These are phyloP conservation scores for Rotaria socialis DNA, from an alignment of 2,888 invertebrate genomes.

Conservation along the genomic window DNA sequence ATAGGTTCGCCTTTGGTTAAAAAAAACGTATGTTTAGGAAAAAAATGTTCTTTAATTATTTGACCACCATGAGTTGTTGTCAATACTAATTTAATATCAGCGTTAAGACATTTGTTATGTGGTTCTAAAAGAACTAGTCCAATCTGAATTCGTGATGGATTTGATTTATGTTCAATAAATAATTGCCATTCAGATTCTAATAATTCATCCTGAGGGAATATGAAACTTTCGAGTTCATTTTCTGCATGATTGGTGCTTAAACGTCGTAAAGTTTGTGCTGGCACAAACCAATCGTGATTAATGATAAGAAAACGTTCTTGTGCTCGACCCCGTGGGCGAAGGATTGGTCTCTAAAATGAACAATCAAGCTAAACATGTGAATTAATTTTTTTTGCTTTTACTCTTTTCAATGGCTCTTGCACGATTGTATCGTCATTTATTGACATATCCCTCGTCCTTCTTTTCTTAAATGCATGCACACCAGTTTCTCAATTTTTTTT, in stretches of 20 bases:
- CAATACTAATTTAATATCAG: background rate
- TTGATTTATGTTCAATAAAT: background rate
- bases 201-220: background rate
- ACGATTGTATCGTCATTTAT: too few species aligned
- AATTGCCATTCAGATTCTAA: background rate
- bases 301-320: background rate
- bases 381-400: too few species aligned
- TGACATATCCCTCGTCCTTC: too few species aligned
- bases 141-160: background rate
- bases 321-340: background rate
- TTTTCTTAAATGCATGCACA: too few species aligned
- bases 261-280: background rate
- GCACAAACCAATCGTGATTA: background rate
- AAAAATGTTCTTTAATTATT: background rate
- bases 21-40: background rate
- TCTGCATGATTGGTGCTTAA: background rate
- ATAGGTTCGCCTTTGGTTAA: background rate
- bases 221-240: background rate
- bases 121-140: background rate
- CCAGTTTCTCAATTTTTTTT: too few species aligned
- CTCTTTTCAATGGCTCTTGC: too few species aligned
- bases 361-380: too few species aligned
- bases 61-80: background rate
- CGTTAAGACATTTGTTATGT: background rate
- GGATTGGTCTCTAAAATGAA: background rate